phyloP scores from a whole-genome alignment of 2,113 vertebrate species.

The Edolisoma coerulescens region DNA sequence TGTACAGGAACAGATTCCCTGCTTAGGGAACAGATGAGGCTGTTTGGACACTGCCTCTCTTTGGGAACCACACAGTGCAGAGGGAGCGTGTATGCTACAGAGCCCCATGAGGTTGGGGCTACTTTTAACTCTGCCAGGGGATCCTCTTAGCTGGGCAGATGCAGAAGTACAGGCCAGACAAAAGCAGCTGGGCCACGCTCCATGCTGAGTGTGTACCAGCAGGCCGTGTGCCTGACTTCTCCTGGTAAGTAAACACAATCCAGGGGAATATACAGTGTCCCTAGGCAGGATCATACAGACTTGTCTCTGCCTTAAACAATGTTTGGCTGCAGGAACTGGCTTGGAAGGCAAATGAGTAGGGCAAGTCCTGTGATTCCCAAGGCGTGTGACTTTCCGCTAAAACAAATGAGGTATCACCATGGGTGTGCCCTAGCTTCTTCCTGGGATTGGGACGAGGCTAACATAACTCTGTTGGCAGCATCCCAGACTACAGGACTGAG shows the following conservation, averaged over 20 bases:
- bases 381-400: neutral
- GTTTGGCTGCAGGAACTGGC: neutral
- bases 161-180: neutral
- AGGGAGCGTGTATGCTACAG: neutral
- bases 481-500: neutral
- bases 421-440: neutral
- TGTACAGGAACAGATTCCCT: neutral
- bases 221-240: accelerated
- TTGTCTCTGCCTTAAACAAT: neutral
- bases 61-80: accelerated
- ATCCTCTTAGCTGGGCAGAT: neutral
- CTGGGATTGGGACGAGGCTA: neutral
- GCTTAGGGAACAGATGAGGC: neutral
- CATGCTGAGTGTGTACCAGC: accelerated
- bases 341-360: neutral
- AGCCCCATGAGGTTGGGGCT: neutral
- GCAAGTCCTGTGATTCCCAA: neutral
- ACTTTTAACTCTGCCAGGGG: neutral
- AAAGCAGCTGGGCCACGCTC: accelerated
- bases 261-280: neutral
- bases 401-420: neutral
- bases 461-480: neutral
- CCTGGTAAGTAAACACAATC: accelerated
- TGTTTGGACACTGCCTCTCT: accelerated
- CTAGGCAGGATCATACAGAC: neutral